Percentiles rank a stretch among this genome's conserved stretches.
phyloP scores from a whole-genome alignment of 2,797 vertebrate genomes.

The Enteromius trimaculatus region DNA sequence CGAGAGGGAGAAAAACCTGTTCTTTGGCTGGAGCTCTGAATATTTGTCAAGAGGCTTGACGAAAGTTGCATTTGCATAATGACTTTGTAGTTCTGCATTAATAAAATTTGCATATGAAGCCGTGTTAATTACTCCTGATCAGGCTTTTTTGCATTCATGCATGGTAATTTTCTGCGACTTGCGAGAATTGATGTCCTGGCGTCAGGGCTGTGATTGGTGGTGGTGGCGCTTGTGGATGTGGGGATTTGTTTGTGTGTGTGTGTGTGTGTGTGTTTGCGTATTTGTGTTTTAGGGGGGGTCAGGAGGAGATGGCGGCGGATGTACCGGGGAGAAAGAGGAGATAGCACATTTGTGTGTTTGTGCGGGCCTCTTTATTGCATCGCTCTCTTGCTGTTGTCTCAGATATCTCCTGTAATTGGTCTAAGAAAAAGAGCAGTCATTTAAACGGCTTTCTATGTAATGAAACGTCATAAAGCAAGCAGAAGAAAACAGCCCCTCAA shows the following conservation, averaged over 20 bases:
- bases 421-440: conserved; percentile 62
- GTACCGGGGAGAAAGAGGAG: conserved; percentile 56
- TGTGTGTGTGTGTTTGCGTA: conserved; percentile 47
- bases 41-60: conserved; percentile 99
- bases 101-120: conserved; percentile 99
- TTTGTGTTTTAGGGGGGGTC: conserved; percentile 39
- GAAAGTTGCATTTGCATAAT: conserved; percentile 99
- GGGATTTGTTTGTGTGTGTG: conserved; percentile 51
- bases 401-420: conserved; percentile 67
- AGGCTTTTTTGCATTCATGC: conserved; percentile 99
- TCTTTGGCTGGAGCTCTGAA: conserved; percentile 90
- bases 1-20: conserved; percentile 82
- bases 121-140: conserved; percentile 99
- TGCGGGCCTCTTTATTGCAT: conserved; percentile 56
- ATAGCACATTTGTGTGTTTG: conserved; percentile 60
- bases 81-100: conserved; percentile 99
- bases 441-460: conserved; percentile 63
- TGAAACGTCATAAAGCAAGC: conserved; percentile 49
- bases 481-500: conserved; percentile 49
- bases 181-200: conserved; percentile 99
- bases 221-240: conserved; percentile 67
- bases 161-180: conserved; percentile 99
- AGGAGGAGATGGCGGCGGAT: conserved; percentile 55
- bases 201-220: conserved; percentile 80
- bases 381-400: conserved; percentile 60